Evolutionary conservation across 2,797 vertebrate genomes (phyloP).

Genomic region (Myotis myotis): DNA sequence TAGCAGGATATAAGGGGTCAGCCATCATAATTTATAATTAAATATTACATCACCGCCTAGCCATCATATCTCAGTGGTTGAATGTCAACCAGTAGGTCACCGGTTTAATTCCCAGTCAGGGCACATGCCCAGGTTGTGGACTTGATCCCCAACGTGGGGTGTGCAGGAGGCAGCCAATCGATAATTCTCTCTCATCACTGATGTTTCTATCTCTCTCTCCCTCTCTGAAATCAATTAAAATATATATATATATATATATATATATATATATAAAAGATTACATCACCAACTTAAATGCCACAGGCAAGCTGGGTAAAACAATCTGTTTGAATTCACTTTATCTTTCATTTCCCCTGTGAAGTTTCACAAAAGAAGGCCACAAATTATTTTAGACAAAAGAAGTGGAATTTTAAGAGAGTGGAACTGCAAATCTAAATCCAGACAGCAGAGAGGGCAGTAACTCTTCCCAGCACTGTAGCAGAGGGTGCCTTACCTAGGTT

Average conservation of each 20-base stretch:
- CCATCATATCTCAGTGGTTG: neutral
- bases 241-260: too few species aligned
- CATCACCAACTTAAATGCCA: neutral
- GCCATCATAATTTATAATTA: neutral
- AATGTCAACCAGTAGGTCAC: neutral
- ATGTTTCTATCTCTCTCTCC: neutral
- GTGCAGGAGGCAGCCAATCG: neutral
- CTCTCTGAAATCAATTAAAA: too few species aligned
- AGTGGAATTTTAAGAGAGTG: neutral
- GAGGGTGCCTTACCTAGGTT: slow-evolving; percentile 91
- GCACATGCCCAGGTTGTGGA: neutral
- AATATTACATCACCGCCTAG: neutral
- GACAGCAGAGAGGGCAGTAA: accelerated
- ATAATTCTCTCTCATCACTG: neutral
- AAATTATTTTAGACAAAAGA: neutral
- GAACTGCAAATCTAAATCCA: neutral
- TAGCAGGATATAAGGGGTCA: neutral
- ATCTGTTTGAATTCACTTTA: neutral
- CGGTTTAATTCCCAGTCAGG: neutral
- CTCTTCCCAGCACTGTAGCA: accelerated
- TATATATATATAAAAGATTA: neutral
- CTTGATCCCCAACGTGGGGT: neutral
- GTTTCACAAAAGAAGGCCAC: neutral
- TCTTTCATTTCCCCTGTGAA: neutral
- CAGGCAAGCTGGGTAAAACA: neutral